A percentile compares a stretch with the other conserved stretches of the same genome.
phyloP scores from a whole-genome alignment of 2,113 vertebrate genomes.

The Benitochromis conjunctus region DNA sequence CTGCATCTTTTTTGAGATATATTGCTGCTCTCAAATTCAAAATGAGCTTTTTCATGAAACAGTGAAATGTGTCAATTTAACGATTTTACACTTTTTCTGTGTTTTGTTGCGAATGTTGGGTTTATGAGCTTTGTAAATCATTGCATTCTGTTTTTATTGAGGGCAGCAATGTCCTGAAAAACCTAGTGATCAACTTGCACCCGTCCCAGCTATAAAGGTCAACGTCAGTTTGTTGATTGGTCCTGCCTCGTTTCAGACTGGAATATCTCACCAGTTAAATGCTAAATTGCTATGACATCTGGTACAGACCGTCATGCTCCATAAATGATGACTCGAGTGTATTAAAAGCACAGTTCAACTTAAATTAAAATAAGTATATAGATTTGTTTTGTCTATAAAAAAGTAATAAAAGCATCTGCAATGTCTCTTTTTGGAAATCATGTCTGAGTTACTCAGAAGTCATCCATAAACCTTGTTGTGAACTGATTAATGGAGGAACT shows the following conservation, averaged over 20 bases:
- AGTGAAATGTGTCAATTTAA: background rate
- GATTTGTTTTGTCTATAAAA: background rate
- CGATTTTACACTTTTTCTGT: accelerated
- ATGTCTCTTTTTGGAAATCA: background rate
- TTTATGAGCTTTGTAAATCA: background rate
- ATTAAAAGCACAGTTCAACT: background rate
- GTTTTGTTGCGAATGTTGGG: accelerated
- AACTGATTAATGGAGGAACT: background rate
- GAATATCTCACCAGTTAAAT: background rate
- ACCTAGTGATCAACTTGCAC: background rate
- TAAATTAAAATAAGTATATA: background rate
- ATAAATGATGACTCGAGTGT: background rate
- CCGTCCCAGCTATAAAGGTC: background rate
- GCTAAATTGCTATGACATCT: background rate
- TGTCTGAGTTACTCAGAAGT: background rate
- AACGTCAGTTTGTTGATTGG: background rate
- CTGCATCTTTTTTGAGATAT: accelerated
- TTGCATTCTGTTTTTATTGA: background rate
- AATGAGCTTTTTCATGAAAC: background rate
- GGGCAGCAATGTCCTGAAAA: background rate
- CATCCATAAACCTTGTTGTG: background rate
- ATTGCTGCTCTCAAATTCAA: background rate
- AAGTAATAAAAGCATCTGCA: too few species aligned
- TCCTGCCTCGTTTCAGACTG: background rate
- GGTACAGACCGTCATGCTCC: background rate